Evolutionary conservation across 2,888 invertebrate species (phyloP).

Genomic region (Hyppa rectilinea): DNA sequence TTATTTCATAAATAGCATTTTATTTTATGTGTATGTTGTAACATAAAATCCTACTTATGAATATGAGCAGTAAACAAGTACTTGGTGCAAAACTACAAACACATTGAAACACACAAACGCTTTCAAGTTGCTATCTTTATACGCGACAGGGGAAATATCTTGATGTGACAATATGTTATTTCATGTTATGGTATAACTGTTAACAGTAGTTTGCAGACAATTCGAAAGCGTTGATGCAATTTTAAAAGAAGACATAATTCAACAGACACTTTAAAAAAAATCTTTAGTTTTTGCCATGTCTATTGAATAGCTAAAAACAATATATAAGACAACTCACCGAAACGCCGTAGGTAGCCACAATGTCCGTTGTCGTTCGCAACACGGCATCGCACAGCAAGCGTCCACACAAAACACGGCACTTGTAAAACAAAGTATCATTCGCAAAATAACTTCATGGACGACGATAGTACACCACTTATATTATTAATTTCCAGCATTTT

Average conservation of each 20-base stretch:
- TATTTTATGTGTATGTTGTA: slow-evolving; percentile 68
- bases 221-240: slow-evolving; percentile 48
- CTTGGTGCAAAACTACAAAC: slow-evolving; percentile 30
- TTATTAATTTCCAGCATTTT: slow-evolving; percentile 90
- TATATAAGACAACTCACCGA: slow-evolving; percentile 73
- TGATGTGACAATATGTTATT: slow-evolving; percentile 25
- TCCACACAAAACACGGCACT: slow-evolving; percentile 88
- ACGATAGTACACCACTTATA: slow-evolving; percentile 90
- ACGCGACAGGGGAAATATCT: slow-evolving; percentile 9
- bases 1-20: slow-evolving; percentile 73
- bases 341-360: slow-evolving; percentile 69
- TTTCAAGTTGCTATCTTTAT: slow-evolving; percentile 41
- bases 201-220: slow-evolving; percentile 1
- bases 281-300: slow-evolving; percentile 17
- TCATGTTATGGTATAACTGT: slow-evolving; percentile 1
- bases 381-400: slow-evolving; percentile 85
- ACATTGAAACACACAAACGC: slow-evolving; percentile 52
- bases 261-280: slow-evolving; percentile 39
- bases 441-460: slow-evolving; percentile 90
- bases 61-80: slow-evolving; percentile 61
- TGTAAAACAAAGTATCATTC: slow-evolving; percentile 89
- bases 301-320: slow-evolving; percentile 37
- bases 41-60: slow-evolving; percentile 71
- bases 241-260: slow-evolving; percentile 31
- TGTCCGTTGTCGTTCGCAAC: slow-evolving; percentile 77